Base-by-base conservation (phyloP, 2,797 vertebrate species). In the Cheirogaleus major region DNA sequence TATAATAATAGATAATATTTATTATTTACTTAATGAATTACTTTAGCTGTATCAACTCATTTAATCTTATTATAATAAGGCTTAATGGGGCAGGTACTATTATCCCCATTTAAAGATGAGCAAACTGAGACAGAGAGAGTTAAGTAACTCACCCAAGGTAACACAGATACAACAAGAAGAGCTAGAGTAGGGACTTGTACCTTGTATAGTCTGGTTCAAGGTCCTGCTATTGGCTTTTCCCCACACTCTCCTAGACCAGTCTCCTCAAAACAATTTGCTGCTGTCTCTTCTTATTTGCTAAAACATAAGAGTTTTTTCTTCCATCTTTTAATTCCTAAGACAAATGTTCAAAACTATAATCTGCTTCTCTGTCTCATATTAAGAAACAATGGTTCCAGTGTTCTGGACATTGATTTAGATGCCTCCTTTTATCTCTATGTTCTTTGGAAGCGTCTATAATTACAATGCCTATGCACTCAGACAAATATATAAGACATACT, bases 401-500 rank as follows among this genome's bases (percentile, higher is more conserved):
- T 95, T 89, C 43, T 89, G 67, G 63, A 94, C 59, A 80, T 45
- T 76, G 79, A 94, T 95, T 76, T 83, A 69, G n/a, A 75, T 91
- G 52, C 14, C 8, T 0, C 50, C 50, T 75, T 88, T 48, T 59
- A 94, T 84, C 80, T 86, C 41, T 48, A 30, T 76, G 27, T 91
- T 89, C 86, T 94, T 94, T 88, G 86, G 76, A 95, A 95, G 72
- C 22, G 12, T 81, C 50, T 95, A 50, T 93, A 59, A 81, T 43
- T 93, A 81, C 78, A 82, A 75, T 85, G 27, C 72, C 38, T 75
- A 38, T 35, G 65, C 15, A 69, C 15, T 84, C 43, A 94, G 67
- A 94, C 17, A 93, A 95, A 95, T 87, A 81, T 80, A 85, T 91
- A 70, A 95, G 61, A 69, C 75, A 78, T 70, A 20, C 30, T 94